Evolutionary conservation across 2,797 vertebrate genomes (phyloP), one percentile per base, ranked within the genome.

Genomic region (Psittacula echo): DNA sequence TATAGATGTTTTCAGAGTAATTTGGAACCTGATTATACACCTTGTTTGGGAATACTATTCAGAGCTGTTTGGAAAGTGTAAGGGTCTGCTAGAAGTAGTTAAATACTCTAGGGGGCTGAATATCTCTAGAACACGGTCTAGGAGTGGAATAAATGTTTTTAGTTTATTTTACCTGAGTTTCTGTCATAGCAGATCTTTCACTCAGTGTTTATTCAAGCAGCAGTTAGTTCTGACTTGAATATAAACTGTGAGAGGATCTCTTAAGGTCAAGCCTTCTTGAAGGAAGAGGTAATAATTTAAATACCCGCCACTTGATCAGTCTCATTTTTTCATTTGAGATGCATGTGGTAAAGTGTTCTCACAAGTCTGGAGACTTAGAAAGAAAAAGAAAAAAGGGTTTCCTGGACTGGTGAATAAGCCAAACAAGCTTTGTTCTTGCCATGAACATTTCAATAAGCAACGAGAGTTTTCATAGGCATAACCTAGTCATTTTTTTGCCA

Each of bases 381-480:
- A 94, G 24, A 34, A 68, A 60, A 92, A 71, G 1, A 53, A 34
- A 48, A 58, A 80, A 44, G 34, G 2, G 2, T 80, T 81, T 78
- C 32, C 71, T 91, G 65, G 27, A 14, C 7, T 45, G 23, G 19
- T 83, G 72, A 72, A 65, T 47, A 50, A 92, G 34, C 48, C 78
- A 94, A 93, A 87, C 54, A 47, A 64, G 10, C 4, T 79, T 65
- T 65, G 26, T 44, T 77, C 48, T 87, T 71, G 58, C 56, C 48
- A 61, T 37, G 51, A 85, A 53, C 32, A 60, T 42, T 90, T 92
- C 56, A 74, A 5, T 27, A 32, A 89, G 72, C 41, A 42, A 84
- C 70, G 37, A 47, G 11, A 62, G 48, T 87, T 92, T 94, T 94
- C 78, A 80, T 7, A 77, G 78, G 87, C 81, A 89, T 85, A 88